These are phyloP conservation scores for Ganaspis sp. DNA, from an alignment of 1,140 invertebrate species.

Conservation along the genomic window DNA sequence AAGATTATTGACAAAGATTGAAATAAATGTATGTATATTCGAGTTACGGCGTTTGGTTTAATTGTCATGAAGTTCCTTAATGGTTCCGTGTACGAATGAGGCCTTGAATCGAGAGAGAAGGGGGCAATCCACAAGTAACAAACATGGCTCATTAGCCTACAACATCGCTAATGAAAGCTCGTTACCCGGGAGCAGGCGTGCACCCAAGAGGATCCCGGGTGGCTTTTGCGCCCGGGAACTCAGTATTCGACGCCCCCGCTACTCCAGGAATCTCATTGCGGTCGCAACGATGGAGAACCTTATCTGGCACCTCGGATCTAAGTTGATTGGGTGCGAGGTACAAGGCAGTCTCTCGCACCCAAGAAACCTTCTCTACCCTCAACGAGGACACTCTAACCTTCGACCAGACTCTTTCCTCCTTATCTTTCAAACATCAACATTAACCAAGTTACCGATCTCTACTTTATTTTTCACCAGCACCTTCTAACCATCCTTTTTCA, in stretches of 20 bases:
- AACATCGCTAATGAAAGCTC: slow-evolving; percentile 76
- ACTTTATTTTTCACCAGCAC: not conserved
- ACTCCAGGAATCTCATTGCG: slow-evolving; percentile 36
- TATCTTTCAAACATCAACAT: not conserved
- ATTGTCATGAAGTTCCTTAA: not conserved
- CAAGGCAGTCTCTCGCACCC: slow-evolving; percentile 70
- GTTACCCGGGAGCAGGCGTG: slow-evolving; percentile 68
- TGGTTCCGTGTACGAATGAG: slow-evolving; percentile 46
- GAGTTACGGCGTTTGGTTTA: not conserved
- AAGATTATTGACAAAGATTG: too few relatives aligned
- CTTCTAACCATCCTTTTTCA: not conserved
- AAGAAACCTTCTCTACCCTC: slow-evolving; percentile 54
- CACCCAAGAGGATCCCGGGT: slow-evolving; percentile 55
- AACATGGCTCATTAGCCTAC: slow-evolving; percentile 76
- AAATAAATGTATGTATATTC: too few relatives aligned
- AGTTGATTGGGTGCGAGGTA: slow-evolving; percentile 75
- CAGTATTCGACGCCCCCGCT: slow-evolving; percentile 66
- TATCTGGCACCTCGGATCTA: slow-evolving; percentile 72
- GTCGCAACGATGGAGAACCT: slow-evolving; percentile 48
- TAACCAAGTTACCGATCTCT: not conserved
- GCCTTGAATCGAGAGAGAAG: slow-evolving; percentile 51
- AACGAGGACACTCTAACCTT: slow-evolving; percentile 54
- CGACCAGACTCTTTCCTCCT: slow-evolving; percentile 43
- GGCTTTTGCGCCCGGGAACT: slow-evolving; percentile 63
- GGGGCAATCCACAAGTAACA: slow-evolving; percentile 48